phyloP scores from a whole-genome alignment of 2,888 invertebrate species.

The Ceraclea dissimilis region DNA sequence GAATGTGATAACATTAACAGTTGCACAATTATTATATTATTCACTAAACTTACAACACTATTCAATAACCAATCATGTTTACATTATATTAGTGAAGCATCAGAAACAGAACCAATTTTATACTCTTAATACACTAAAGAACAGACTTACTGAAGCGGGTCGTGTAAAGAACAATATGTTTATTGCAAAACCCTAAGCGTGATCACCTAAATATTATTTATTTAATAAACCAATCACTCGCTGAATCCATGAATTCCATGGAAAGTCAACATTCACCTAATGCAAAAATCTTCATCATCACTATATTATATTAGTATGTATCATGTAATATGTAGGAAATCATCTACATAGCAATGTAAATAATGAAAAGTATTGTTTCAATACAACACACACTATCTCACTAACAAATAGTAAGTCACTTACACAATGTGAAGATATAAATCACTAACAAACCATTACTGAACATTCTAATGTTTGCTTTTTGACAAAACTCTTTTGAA shows the following conservation, averaged over 20 bases:
- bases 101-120: background rate
- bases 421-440: background rate
- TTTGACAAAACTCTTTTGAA: too few species aligned
- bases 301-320: background rate
- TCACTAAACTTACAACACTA: constrained; percentile 6
- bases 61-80: background rate
- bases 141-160: background rate
- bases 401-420: background rate
- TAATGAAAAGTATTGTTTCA: too few species aligned
- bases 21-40: constrained; percentile 1
- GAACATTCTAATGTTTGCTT: too few species aligned
- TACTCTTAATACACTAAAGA: background rate
- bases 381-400: background rate
- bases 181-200: background rate
- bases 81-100: background rate
- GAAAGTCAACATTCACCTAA: background rate
- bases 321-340: background rate
- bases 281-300: background rate
- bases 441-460: background rate
- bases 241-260: background rate
- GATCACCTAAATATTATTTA: background rate
- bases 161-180: background rate
- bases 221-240: background rate
- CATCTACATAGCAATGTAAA: background rate
- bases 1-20: constrained; percentile 26